Conservation (phyloP, 1,140 invertebrate genomes). For the Plodia interpunctella region DNA sequence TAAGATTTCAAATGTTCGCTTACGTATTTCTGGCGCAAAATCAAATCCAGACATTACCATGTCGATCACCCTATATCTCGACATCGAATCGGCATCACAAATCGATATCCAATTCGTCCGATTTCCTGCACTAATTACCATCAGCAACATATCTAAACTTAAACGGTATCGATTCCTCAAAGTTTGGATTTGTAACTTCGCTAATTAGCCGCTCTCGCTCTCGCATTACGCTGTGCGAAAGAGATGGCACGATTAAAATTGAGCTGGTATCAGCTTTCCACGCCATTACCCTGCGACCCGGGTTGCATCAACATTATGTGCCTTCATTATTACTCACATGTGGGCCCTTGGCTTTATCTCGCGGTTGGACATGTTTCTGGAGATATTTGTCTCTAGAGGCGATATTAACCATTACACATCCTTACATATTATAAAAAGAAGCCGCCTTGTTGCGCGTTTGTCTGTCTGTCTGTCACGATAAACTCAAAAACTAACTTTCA, state of each 20-base stretch:
- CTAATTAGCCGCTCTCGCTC: slow-evolving; percentile 35
- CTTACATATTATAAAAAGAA: too few species aligned
- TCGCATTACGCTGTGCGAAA: slow-evolving; percentile 15
- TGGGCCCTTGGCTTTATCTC: background rate
- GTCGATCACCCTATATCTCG: background rate
- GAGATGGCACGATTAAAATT: slow-evolving; percentile 17
- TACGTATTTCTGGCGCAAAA: too few species aligned
- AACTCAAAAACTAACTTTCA: too few species aligned
- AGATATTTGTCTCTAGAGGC: too few species aligned
- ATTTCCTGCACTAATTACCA: slow-evolving; percentile 2
- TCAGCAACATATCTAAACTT: slow-evolving; percentile 21
- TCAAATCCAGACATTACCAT: too few species aligned
- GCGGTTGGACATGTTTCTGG: background rate
- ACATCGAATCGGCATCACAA: background rate
- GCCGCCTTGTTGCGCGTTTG: too few species aligned
- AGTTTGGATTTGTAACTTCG: slow-evolving; percentile 33
- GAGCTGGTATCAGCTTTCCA: slow-evolving; percentile 37
- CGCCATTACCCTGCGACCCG: slow-evolving; percentile 32
- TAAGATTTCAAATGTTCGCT: too few species aligned
- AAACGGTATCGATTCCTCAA: slow-evolving; percentile 38
- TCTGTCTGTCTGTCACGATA: too few species aligned
- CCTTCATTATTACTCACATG: slow-evolving; percentile 16
- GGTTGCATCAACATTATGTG: slow-evolving; percentile 12
- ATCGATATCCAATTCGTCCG: background rate
- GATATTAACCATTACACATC: too few species aligned